phyloP scores from a whole-genome alignment of 2,888 invertebrate genomes.

The Acrobasis repandana region DNA sequence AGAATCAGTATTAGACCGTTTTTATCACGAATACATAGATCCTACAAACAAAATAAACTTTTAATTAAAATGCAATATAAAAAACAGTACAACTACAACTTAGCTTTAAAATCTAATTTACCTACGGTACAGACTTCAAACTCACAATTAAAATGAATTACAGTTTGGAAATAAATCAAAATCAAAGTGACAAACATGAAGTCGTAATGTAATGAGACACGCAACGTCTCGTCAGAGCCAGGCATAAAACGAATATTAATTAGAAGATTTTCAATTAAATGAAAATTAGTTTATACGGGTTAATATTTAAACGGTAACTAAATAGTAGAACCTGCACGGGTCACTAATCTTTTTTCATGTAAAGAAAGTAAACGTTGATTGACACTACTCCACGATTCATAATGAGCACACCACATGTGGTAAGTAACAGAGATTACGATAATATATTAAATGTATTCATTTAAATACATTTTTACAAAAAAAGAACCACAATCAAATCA shows the following conservation, averaged over 20 bases:
- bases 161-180: conserved; percentile 5
- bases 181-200: not conserved
- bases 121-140: not conserved
- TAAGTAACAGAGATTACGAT: too few species aligned
- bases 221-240: not conserved
- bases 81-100: not conserved
- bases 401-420: too few species aligned
- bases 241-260: not conserved
- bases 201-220: conserved; percentile 10
- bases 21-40: not conserved
- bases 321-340: too few species aligned
- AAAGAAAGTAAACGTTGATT: too few species aligned
- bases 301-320: too few species aligned
- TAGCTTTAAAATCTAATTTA: not conserved
- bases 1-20: not conserved
- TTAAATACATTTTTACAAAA: too few species aligned
- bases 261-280: not conserved
- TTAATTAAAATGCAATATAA: not conserved
- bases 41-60: not conserved
- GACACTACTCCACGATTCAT: too few species aligned
- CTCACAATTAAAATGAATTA: not conserved
- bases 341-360: too few species aligned
- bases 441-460: too few species aligned
- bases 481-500: too few species aligned
- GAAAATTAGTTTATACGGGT: not conserved